Percentiles rank a stretch among this genome's conserved stretches.
phyloP scores from a whole-genome alignment of 2,888 invertebrate species.

The Lissonota sp. region DNA sequence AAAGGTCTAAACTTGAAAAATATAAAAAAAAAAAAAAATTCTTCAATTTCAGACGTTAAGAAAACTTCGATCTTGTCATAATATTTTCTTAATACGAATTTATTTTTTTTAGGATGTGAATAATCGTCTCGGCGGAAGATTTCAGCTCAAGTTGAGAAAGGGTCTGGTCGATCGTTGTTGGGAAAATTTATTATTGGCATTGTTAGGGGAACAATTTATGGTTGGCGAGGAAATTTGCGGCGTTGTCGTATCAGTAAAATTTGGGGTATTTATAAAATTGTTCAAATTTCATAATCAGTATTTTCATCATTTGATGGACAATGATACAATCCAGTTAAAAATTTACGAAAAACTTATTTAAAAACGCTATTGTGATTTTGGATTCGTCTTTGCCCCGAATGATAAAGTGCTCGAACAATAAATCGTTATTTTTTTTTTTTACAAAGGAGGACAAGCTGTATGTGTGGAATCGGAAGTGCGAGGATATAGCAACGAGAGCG shows the following conservation, averaged over 20 bases:
- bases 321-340: no score
- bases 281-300: no score
- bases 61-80: not conserved
- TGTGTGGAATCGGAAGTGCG: conserved; percentile 98
- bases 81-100: conserved; percentile 24
- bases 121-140: conserved; percentile 98
- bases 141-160: conserved; percentile 98
- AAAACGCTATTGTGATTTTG: no score
- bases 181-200: conserved; percentile 99
- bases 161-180: conserved; percentile 97
- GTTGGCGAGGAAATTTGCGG: conserved; percentile 99
- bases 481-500: conserved; percentile 94
- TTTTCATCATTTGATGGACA: no score
- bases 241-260: conserved; percentile 97
- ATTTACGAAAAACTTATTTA: no score
- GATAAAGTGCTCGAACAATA: no score
- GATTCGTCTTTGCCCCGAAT: no score
- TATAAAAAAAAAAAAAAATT: no score
- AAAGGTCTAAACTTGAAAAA: no score
- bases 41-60: no score
- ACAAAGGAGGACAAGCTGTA: conserved; percentile 96
- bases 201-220: conserved; percentile 99
- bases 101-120: conserved; percentile 89
- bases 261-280: conserved; percentile 87
- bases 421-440: conserved; percentile 4